Percentiles rank a stretch among this genome's conserved stretches.
Evolutionary conservation across 92 coral and sea anemone genomes (phyloP).

Genomic region (Palythoa grandiflora): DNA sequence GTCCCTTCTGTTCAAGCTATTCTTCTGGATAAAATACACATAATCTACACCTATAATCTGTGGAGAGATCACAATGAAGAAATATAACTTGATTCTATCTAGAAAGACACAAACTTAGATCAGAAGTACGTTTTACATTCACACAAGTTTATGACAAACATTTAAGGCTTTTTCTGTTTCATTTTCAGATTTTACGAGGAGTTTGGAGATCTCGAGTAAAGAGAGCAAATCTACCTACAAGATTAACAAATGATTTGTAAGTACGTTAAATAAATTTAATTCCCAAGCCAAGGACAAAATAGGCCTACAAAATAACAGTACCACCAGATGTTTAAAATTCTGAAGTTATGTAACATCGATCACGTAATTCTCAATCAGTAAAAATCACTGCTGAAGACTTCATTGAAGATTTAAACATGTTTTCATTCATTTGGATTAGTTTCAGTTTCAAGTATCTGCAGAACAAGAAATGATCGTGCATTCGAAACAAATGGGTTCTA

Average conservation of each 20-base stretch:
- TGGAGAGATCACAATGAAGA: slow-evolving; percentile 1
- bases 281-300: neutral
- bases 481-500: neutral
- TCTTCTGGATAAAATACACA: slow-evolving; percentile 95
- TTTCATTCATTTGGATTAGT: neutral
- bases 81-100: neutral
- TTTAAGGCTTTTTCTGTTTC: too few relatives aligned
- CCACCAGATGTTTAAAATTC: neutral
- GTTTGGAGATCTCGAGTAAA: too few relatives aligned
- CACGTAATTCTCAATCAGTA: neutral
- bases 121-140: too few relatives aligned
- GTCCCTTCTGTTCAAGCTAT: slow-evolving; percentile 84
- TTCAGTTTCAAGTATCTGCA: neutral
- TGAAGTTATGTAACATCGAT: too few relatives aligned
- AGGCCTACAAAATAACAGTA: neutral
- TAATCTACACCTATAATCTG: slow-evolving; percentile 97
- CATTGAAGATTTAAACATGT: too few relatives aligned
- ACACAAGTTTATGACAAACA: too few relatives aligned
- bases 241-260: too few relatives aligned
- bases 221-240: too few relatives aligned
- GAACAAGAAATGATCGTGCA: neutral
- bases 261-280: too few relatives aligned
- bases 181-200: too few relatives aligned
- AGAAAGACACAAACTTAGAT: neutral
- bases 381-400: slow-evolving; percentile 2